Conservation (phyloP, 2,797 vertebrate species). For the Phrynocephalus vlangalii region DNA sequence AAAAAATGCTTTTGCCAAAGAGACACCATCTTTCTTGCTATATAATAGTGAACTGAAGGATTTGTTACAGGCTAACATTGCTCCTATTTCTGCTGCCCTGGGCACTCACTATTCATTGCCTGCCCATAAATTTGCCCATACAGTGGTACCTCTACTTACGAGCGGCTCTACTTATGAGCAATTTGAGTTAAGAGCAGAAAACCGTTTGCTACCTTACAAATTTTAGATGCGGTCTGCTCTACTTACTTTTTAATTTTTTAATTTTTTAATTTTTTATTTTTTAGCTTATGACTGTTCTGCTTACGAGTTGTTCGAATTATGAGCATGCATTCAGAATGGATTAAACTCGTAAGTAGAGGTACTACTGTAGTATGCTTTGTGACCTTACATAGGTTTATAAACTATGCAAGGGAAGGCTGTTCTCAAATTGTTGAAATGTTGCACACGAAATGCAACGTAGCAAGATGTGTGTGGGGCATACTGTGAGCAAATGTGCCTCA, state of each 20-base stretch:
- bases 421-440: not conserved
- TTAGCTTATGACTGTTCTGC: too few species aligned
- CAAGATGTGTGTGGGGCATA: not conserved
- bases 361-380: not conserved
- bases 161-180: too few species aligned
- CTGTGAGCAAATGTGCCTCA: not conserved
- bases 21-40: not conserved
- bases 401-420: not conserved
- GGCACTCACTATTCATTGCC: not conserved
- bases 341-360: too few species aligned
- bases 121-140: not conserved
- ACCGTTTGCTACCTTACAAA: too few species aligned
- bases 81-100: conserved; percentile 10
- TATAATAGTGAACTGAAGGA: not conserved
- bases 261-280: too few species aligned
- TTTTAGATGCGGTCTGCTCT: too few species aligned
- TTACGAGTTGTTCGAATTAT: too few species aligned
- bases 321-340: too few species aligned
- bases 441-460: not conserved
- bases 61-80: not conserved
- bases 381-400: not conserved
- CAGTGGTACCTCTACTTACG: too few species aligned
- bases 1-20: not conserved
- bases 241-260: too few species aligned
- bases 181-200: too few species aligned